Evolutionary conservation across 1,140 invertebrate genomes (phyloP), one percentile per base, ranked within the genome.

Genomic region (Drosophila bocki): DNA sequence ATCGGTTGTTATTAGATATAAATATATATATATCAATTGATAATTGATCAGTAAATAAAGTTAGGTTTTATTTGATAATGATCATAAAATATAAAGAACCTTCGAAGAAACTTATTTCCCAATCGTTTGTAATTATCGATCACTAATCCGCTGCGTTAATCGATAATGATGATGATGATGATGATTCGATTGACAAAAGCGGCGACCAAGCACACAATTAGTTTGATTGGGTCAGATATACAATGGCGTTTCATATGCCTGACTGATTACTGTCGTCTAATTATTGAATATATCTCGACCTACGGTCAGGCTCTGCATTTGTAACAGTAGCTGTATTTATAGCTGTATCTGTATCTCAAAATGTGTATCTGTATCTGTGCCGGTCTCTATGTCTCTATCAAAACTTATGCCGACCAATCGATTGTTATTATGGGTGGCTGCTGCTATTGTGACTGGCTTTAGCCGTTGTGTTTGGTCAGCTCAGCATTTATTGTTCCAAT

Each of bases 401-500:
- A 72, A 71, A 67, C 54, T 51, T 78, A 48, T 77, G 62, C 61
- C 62, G 75, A 47, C 47, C 57, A 81, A 81, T 82, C 67, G 79
- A 82, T 75, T 68, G 58, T 44, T 65, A 51, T 78, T 59, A 59
- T 69, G 42, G 13, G 29, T 71, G 51, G 7, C 51, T 22, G 13
- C 33, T 22, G 67, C 51, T 19, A 29, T 67, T 67, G 60, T 64
- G n/a, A 17, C 33, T 41, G 33, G 64, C 42, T 58, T 51, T 60
- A 42, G 47, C 35, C 53, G 41, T 58, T 81, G 26, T 76, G 47
- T 69, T 69, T 57, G 71, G 54, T 68, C 58, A 48, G 48, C 59
- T 68, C 58, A 48, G 45, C 59, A 35, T 67, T 80, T 76, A 63
- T 58, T 84, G 69, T 64, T 78, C 26, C 51, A 82, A 82, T 82